Evolutionary conservation across 1,140 invertebrate species (phyloP), one percentile per base, ranked within the genome.

Genomic region (Ceratosolen fusciceps): DNA sequence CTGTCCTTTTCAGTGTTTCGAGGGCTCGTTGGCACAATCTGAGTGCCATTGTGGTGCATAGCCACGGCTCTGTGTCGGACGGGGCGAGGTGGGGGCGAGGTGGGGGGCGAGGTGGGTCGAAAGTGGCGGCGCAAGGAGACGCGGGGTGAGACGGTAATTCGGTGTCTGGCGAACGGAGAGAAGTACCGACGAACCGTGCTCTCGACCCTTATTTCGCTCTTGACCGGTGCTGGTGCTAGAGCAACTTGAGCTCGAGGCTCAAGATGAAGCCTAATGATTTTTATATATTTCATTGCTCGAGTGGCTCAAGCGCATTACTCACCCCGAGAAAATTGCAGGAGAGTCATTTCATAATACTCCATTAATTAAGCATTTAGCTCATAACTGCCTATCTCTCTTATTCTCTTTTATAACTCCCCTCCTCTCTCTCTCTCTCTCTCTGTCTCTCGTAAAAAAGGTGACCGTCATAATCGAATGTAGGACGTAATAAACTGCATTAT

Each of bases 211-310:
- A 49, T 65, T 31, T 34, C n/a, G 12, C 16, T 62, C 21, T 49
- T 31, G 14, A 34, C 29, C n/a, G 8, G 39, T 29, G n/a, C 24
- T 47, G 29, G 34, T 39, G 37, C 8, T 16, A 74, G 34, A 34
- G n/a, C n/a, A n/a, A n/a, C n/a, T n/a, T 0, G 24, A 2, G 58
- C 26, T 49, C 19, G 21, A 70, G 21, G 58, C n/a, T 71, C 14
- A 71, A 19, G n/a, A 9, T n/a, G n/a, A n/a, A n/a, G n/a, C n/a
- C 29, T 10, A 29, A 29, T 43, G 56, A 54, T 47, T 52, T 75
- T 49, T 75, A 7, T 29, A 16, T 16, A 67, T 67, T 75, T 76
- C 34, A 54, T 76, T 68, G 52, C 19, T 76, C 26, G 39, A 54
- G 29, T 52, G 34, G 14, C 2, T 52, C n/a, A n/a, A 2, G 2